Conservation (phyloP, 2,113 vertebrate species). For the Sula dactylatra region DNA sequence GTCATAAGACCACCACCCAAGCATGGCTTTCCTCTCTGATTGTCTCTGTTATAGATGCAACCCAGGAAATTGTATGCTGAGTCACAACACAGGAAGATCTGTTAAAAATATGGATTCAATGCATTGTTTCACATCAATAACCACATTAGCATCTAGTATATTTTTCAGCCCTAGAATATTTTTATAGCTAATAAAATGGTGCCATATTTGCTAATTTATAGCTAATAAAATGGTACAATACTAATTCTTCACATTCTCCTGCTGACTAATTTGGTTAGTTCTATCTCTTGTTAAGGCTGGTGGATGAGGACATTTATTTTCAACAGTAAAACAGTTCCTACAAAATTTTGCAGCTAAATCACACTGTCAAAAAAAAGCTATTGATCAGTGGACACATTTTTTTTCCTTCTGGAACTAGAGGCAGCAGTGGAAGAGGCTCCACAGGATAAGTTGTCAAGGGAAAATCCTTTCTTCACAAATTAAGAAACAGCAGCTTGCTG, state of each 20-base stretch:
- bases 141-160: background rate
- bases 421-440: background rate
- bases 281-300: background rate
- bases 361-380: background rate
- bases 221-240: conserved; percentile 14
- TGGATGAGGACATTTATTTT: background rate
- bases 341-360: background rate
- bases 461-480: background rate
- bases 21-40: background rate
- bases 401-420: background rate
- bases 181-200: conserved; percentile 29
- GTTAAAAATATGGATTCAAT: background rate
- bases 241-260: background rate
- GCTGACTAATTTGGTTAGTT: background rate
- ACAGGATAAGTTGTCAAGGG: background rate
- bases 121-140: background rate
- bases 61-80: background rate
- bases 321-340: background rate
- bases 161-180: background rate
- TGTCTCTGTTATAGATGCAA: background rate
- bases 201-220: background rate
- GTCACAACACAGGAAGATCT: background rate
- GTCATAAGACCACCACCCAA: background rate
- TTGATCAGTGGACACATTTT: background rate
- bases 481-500: background rate